Evolutionary conservation across 2,797 vertebrate genomes (phyloP).

Genomic region (Cheracebus regulus): DNA sequence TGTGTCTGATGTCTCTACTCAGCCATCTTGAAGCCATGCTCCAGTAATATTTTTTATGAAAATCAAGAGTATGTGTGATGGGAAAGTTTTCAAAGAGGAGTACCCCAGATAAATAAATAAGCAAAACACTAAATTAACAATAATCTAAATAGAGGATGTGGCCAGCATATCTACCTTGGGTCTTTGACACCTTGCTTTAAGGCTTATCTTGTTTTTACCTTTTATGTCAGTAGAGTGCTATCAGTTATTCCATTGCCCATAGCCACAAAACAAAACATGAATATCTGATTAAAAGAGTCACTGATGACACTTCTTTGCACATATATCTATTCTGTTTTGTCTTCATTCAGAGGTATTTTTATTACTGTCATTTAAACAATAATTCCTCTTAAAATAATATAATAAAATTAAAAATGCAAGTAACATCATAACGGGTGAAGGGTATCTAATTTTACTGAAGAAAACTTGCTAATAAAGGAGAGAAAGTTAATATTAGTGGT

Average conservation of each 20-base stretch:
- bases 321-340: background rate
- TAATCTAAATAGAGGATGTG: background rate
- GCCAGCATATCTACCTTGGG: background rate
- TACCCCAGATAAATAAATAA: background rate
- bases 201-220: background rate
- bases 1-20: too few species aligned
- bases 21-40: background rate
- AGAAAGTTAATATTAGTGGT: slow-evolving; percentile 25
- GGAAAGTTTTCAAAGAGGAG: background rate
- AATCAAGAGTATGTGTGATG: background rate
- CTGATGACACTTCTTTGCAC: background rate
- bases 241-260: background rate
- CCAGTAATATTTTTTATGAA: background rate
- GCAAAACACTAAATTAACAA: background rate
- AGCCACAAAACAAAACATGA: background rate
- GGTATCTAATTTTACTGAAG: slow-evolving; percentile 32
- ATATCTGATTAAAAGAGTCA: background rate
- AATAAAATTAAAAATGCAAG: slow-evolving; percentile 52
- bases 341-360: slow-evolving; percentile 14
- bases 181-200: background rate
- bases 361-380: slow-evolving; percentile 31
- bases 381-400: slow-evolving; percentile 29
- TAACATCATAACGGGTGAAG: background rate
- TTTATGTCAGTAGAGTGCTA: background rate
- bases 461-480: slow-evolving; percentile 41